These are phyloP conservation scores for Rostratula benghalensis DNA, from an alignment of 2,113 vertebrate species.

Conservation along the genomic window DNA sequence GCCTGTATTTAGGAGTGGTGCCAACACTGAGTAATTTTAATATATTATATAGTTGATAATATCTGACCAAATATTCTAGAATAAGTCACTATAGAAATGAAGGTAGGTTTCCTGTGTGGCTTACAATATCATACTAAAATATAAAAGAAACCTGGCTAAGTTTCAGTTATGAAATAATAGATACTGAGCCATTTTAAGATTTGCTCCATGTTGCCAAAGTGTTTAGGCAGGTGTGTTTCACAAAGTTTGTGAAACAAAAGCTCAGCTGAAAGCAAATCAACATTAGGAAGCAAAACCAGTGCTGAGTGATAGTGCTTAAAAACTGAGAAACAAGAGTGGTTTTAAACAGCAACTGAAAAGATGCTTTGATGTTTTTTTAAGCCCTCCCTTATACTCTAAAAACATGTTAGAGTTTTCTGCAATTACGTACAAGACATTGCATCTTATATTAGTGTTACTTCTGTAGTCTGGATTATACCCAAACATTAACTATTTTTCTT, in stretches of 20 bases:
- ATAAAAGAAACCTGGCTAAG: constrained; percentile 56
- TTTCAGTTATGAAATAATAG: constrained; percentile 75
- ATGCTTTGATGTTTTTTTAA: constrained; percentile 33
- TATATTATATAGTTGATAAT: constrained; percentile 50
- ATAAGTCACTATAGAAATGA: constrained; percentile 55
- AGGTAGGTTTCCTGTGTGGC: constrained; percentile 66
- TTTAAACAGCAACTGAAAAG: constrained; percentile 62
- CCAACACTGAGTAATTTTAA: constrained; percentile 65
- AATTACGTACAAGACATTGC: background rate
- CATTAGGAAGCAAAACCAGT: constrained; percentile 66
- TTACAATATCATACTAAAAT: constrained; percentile 35
- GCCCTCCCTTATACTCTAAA: background rate
- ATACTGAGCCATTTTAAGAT: constrained; percentile 55
- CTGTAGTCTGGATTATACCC: background rate
- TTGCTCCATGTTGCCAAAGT: constrained; percentile 45
- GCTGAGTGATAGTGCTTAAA: constrained; percentile 66
- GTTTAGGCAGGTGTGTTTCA: constrained; percentile 59
- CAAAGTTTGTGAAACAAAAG: constrained; percentile 54
- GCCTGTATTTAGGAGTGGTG: constrained; percentile 23
- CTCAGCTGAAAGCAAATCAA: constrained; percentile 62
- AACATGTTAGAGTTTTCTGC: background rate
- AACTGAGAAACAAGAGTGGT: constrained; percentile 45
- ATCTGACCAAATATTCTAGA: constrained; percentile 50
- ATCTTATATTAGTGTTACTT: background rate
- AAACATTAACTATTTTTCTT: background rate